Evolutionary conservation across 2,113 vertebrate species (phyloP).

Genomic region (Chionis minor): DNA sequence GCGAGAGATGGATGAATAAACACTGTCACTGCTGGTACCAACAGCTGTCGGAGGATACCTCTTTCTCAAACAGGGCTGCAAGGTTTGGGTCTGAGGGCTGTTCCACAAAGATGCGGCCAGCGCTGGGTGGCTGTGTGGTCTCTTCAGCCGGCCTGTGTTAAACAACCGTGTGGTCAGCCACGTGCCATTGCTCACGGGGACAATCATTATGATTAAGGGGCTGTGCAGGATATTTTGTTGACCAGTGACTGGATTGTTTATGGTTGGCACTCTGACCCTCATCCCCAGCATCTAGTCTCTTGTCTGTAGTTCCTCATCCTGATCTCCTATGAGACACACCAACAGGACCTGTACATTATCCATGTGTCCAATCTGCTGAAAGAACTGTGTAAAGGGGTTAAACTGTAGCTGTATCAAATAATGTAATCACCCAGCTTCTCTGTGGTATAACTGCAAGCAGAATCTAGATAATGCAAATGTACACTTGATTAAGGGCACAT

Average conservation of each 20-base stretch:
- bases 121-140: accelerated
- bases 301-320: neutral
- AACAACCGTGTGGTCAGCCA: neutral
- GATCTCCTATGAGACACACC: neutral
- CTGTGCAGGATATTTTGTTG: neutral
- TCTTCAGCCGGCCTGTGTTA: neutral
- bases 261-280: neutral
- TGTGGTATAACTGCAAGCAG: neutral
- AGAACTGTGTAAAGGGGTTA: neutral
- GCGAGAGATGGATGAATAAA: neutral
- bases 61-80: neutral
- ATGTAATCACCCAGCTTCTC: neutral
- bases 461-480: neutral
- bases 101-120: neutral
- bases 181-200: too few relatives aligned
- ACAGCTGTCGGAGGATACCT: neutral
- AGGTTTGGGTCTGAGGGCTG: neutral
- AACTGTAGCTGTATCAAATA: neutral
- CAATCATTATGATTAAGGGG: neutral
- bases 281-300: neutral
- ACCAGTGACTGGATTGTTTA: neutral
- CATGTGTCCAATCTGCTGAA: neutral
- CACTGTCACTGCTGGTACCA: neutral
- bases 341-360: neutral
- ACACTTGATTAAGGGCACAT: neutral